Evolutionary conservation across 2,888 invertebrate species (phyloP), one percentile per base, ranked within the genome.

Genomic region (Drosophila mulleri): DNA sequence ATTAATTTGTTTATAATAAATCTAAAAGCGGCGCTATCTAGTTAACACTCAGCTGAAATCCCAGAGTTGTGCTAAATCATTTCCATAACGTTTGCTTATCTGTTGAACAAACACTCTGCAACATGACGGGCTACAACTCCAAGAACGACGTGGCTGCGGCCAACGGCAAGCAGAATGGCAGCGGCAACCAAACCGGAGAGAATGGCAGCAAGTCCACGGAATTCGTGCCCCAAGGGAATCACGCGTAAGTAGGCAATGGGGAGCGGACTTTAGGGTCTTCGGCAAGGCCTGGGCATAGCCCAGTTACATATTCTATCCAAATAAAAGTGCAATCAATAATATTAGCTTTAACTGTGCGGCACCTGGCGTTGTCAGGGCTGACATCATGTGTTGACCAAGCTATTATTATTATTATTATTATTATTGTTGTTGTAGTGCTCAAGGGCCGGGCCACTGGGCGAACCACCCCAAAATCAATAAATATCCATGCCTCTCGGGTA

Each of bases 111-210:
- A 14, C n/a, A 32, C 42, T 5, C 6, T 4, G 4, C 14, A 78
- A 47, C 42, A 86, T 86, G 86, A 86, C 86, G 35, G 89, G 89
- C 20, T 84, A 82, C 47, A 87, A 64, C 56, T 72, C 57, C 50
- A 77, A 77, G 7, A 75, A 56, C 47, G 78, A 84, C 67, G 80
- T 87, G 62, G 74, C 75, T 6, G 67, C 76, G 66, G 67, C 73
- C 78, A 88, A 88, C 54, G 68, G 70, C 56, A 80, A 71, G 1
- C 48, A 48, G n/a, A 48, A 26, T 35, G 48, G 52, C 47, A 68
- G 53, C 52, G 64, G 39, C 45, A 83, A 58, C 12, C 32, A 23
- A 5, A 4, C 8, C 8, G 67, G 37, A 4, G 47, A 39, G 58
- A 76, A 70, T 35, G 66, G 66, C 45, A 60, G n/a, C 53, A 75